Percentiles rank a stretch among this genome's conserved stretches.
phyloP scores from a whole-genome alignment of 1,140 invertebrate species.

The Telenomus remus region DNA sequence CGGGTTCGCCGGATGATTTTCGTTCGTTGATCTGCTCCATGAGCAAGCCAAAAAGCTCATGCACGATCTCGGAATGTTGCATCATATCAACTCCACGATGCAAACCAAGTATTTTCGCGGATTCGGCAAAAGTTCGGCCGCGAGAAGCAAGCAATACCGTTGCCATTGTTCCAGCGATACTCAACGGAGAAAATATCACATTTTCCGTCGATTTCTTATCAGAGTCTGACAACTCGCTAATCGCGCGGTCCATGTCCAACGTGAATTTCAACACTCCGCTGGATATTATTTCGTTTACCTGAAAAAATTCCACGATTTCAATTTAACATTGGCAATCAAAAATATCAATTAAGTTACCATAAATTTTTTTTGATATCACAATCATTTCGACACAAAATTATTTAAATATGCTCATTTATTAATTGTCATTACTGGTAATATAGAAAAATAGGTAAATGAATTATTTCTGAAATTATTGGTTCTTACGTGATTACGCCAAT shows the following conservation, averaged over 20 bases:
- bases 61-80: conserved; percentile 76
- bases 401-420: no score
- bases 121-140: conserved; percentile 81
- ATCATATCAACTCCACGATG: conserved; percentile 77
- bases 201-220: conserved; percentile 70
- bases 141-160: conserved; percentile 81
- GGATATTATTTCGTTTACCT: conserved; percentile 74
- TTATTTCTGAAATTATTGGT: conserved; percentile 14
- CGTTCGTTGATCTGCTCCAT: conserved; percentile 63
- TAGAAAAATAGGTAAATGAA: no score
- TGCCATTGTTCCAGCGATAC: conserved; percentile 79
- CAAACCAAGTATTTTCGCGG: conserved; percentile 78
- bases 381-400: no score
- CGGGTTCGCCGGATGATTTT: conserved; percentile 60
- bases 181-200: conserved; percentile 81
- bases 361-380: no score
- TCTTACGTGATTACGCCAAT: conserved; percentile 65
- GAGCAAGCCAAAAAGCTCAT: conserved; percentile 78
- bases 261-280: conserved; percentile 73
- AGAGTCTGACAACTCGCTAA: conserved; percentile 33
- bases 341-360: not conserved
- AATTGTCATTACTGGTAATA: no score
- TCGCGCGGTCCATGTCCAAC: conserved; percentile 72
- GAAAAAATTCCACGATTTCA: conserved; percentile 6
- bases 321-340: not conserved